Base-by-base conservation (phyloP, 2,888 invertebrate genomes). In the Crioceris asparagi region DNA sequence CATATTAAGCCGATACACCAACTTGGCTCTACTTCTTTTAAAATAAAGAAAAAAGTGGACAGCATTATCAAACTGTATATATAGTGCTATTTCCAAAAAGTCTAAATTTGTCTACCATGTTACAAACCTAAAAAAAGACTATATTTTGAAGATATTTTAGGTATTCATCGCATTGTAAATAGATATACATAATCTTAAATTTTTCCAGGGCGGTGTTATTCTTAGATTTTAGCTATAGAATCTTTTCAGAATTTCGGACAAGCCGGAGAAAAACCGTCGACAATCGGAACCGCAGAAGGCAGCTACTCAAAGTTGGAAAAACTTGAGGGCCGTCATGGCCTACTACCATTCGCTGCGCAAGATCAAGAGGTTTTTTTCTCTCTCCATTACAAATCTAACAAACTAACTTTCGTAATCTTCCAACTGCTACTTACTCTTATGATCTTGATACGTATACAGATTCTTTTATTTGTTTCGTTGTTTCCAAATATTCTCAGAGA, bases 321-420 rank as follows among this genome's bases (percentile, higher is more conserved):
- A 83, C 70, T 77, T 87, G 57, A 77, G 84, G 62, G 85, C 85
- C 57, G 86, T 85, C 62, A 83, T 86, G 83, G 83, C 85, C 60
- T 83, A 85, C 74, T 86, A 86, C 75, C 81, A 83, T 69, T 79
- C 85, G 56, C 77, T 87, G 64, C 77, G 86, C 71, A 83, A 84
- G 72, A 86, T 87, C 71, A 85, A 86, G 81, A 86, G 86, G 86
- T 84, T 55, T 48, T 51, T 45, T n/a, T n/a, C n/a, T n/a, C n/a
- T n/a, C n/a, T n/a, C n/a, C n/a, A n/a, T n/a, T n/a, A 45, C 36
- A 39, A 43, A 39, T 29, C 35, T 19, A 35, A 43, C 37, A n/a
- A n/a, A n/a, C n/a, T n/a, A n/a, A 45, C 39, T 45, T 45, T 43
- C 43, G 45, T 45, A 43, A 45, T 41, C n/a, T n/a, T n/a, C n/a